Conservation (phyloP, 2,113 vertebrate genomes). For the Atrichornis clamosus region DNA sequence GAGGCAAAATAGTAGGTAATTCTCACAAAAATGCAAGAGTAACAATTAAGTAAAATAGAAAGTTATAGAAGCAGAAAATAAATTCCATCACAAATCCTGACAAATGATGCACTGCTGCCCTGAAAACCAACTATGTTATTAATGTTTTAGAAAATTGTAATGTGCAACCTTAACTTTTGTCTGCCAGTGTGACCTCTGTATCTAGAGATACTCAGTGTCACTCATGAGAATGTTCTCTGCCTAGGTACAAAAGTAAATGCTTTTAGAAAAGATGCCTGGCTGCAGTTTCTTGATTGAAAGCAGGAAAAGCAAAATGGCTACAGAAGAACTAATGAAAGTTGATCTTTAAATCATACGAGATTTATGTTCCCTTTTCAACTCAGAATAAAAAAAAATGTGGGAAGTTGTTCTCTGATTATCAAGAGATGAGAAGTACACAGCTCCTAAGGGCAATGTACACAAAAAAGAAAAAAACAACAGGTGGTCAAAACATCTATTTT, state of each 20-base stretch:
- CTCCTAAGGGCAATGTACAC: background rate
- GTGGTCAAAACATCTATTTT: background rate
- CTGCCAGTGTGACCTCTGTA: background rate
- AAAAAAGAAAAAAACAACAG: background rate
- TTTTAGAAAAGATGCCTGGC: background rate
- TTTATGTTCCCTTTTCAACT: background rate
- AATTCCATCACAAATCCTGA: background rate
- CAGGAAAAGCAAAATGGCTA: background rate
- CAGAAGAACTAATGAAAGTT: background rate
- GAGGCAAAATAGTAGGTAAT: background rate
- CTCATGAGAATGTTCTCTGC: background rate
- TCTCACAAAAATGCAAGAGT: background rate
- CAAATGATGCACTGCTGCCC: background rate
- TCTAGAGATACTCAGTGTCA: background rate
- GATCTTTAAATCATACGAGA: background rate
- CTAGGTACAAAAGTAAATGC: background rate
- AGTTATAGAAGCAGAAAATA: background rate
- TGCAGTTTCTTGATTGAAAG: background rate
- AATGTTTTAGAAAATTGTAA: background rate
- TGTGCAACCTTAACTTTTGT: background rate
- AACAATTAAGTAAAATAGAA: background rate
- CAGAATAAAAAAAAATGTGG: background rate
- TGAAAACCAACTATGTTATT: background rate
- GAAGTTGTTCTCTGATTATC: background rate
- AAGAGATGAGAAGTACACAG: background rate